These are phyloP conservation scores for Sinhomidia bicolor DNA, from an alignment of 2,888 invertebrate genomes.

Conservation along the genomic window DNA sequence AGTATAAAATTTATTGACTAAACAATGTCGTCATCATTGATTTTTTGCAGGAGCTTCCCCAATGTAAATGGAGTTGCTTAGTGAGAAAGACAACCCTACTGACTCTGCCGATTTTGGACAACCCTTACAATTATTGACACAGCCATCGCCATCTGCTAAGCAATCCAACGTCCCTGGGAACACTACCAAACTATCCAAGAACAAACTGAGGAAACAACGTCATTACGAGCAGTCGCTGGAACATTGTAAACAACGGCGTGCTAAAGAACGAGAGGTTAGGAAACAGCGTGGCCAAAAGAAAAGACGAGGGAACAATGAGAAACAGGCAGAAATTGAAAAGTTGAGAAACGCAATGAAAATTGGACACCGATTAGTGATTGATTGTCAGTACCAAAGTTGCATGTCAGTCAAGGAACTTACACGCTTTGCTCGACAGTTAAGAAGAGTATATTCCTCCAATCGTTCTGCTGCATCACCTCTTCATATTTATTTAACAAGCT, in stretches of 20 bases:
- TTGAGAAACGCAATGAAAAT: constrained; percentile 59
- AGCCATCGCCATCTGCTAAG: neutral
- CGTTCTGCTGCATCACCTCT: constrained; percentile 80
- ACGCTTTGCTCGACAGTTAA: constrained; percentile 81
- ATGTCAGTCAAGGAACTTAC: constrained; percentile 81
- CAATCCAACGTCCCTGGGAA: neutral
- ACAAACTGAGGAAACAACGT: constrained; percentile 75
- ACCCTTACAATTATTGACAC: neutral
- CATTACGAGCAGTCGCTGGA: constrained; percentile 68
- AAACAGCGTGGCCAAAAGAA: constrained; percentile 56
- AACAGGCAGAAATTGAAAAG: constrained; percentile 63
- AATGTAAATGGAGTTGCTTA: constrained; percentile 63
- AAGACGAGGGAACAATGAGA: constrained; percentile 75
- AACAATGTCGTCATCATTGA: neutral
- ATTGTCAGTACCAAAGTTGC: constrained; percentile 76
- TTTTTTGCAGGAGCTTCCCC: neutral
- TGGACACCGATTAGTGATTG: constrained; percentile 75
- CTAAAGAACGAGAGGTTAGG: constrained; percentile 69
- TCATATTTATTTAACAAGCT: constrained; percentile 81
- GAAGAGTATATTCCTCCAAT: constrained; percentile 81
- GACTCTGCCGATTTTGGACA: neutral
- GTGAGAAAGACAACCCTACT: constrained; percentile 6
- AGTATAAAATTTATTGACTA: constrained; percentile 36
- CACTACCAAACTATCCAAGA: constrained; percentile 71
- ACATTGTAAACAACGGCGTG: constrained; percentile 62